phyloP scores from a whole-genome alignment of 2,113 vertebrate genomes.

The Brevimyrus niger region DNA sequence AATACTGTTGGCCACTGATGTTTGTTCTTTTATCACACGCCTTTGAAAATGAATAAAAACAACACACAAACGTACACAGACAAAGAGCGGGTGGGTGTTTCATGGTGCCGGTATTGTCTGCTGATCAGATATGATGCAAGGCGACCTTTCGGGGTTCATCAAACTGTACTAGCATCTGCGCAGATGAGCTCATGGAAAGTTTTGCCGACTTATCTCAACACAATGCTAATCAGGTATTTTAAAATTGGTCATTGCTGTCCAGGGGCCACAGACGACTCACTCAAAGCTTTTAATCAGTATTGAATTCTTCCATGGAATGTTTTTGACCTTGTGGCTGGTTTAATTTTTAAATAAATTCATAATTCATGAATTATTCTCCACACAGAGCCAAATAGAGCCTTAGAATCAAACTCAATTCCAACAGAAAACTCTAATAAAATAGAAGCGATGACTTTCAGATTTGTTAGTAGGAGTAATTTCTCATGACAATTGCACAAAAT shows the following conservation, averaged over 20 bases:
- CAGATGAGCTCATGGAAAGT: background rate
- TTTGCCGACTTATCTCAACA: background rate
- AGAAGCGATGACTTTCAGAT: background rate
- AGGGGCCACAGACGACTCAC: too few relatives aligned
- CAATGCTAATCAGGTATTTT: background rate
- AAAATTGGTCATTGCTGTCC: background rate
- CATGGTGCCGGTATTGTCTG: background rate
- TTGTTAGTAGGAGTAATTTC: background rate
- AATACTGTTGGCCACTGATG: background rate
- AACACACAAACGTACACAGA: background rate
- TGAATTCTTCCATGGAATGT: background rate
- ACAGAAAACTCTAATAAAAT: background rate
- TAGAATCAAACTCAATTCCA: background rate
- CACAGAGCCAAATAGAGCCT: background rate
- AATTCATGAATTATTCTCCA: background rate
- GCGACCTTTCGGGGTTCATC: background rate
- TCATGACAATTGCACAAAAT: background rate
- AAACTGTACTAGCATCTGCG: background rate
- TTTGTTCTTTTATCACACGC: background rate
- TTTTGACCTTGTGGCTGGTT: background rate
- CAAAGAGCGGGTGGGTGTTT: slow-evolving; percentile 7
- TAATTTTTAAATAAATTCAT: background rate
- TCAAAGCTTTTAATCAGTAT: background rate
- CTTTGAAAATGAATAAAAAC: slow-evolving; percentile 10
- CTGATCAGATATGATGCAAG: slow-evolving; percentile 4